Conservation (phyloP, 2,888 invertebrate genomes). For the Euplagia quadripunctaria region DNA sequence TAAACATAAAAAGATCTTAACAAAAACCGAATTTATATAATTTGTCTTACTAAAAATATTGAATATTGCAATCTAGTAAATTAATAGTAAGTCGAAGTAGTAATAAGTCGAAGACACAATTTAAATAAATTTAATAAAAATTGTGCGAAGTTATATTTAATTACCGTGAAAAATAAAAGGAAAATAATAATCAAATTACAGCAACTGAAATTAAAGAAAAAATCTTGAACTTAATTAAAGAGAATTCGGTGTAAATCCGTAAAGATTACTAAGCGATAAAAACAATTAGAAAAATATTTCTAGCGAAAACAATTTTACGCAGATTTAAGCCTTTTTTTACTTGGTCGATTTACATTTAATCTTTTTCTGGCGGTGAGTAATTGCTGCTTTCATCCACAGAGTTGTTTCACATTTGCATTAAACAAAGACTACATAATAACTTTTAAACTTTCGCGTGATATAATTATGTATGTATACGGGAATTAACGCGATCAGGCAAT, state of each 20-base stretch:
- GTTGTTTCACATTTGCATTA: background rate
- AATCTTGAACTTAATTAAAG: conserved; percentile 38
- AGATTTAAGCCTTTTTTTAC: conserved; percentile 49
- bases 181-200: conserved; percentile 20
- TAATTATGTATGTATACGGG: no score
- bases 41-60: no score
- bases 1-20: no score
- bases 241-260: conserved; percentile 38
- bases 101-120: background rate
- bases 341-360: conserved; percentile 41
- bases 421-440: background rate
- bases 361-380: conserved; percentile 32
- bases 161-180: background rate
- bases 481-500: no score
- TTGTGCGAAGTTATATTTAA: conserved; percentile 12
- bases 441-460: no score
- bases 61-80: no score
- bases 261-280: conserved; percentile 46
- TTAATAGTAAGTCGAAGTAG: no score
- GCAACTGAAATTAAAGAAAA: conserved; percentile 15
- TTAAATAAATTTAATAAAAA: background rate
- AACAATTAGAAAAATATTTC: conserved; percentile 54
- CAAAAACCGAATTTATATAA: no score
- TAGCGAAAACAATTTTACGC: conserved; percentile 47
- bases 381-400: conserved; percentile 21